phyloP scores from a whole-genome alignment of 2,888 invertebrate species.

The Perizoma affinitatum region DNA sequence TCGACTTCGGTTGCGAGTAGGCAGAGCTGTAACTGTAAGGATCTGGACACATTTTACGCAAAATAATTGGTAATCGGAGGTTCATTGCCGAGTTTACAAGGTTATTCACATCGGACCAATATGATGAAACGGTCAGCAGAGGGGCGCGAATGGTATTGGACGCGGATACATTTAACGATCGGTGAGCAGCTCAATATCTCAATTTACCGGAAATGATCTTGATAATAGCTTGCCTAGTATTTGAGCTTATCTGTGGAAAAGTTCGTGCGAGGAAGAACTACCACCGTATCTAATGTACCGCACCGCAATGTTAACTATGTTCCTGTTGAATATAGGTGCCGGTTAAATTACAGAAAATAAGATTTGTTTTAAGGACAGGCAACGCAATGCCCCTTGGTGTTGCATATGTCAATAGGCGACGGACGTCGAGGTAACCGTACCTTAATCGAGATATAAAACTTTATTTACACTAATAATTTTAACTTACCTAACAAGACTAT shows the following conservation, averaged over 20 bases:
- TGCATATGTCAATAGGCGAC: not conserved
- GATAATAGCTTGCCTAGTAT: not conserved
- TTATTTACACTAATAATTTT: too few species aligned
- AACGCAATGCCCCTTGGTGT: too few species aligned
- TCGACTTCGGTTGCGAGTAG: not conserved
- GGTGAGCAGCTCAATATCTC: slow-evolving; percentile 33
- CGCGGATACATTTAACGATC: slow-evolving; percentile 36
- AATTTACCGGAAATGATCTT: slow-evolving; percentile 34
- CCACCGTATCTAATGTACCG: too few species aligned
- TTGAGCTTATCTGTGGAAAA: too few species aligned
- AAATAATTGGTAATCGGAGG: slow-evolving; percentile 52
- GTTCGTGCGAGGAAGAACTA: too few species aligned
- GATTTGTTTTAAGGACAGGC: too few species aligned
- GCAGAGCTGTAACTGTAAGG: not conserved
- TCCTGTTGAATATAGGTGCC: too few species aligned
- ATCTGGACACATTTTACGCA: slow-evolving; percentile 33
- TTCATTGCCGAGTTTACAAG: slow-evolving; percentile 59
- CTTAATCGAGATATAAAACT: too few species aligned
- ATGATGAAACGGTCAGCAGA: slow-evolving; percentile 45
- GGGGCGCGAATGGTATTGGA: slow-evolving; percentile 48
- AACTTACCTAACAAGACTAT: too few species aligned
- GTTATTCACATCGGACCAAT: slow-evolving; percentile 48
- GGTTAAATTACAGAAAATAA: too few species aligned
- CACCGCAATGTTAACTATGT: too few species aligned
- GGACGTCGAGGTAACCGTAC: not conserved